Base-by-base conservation (phyloP, 2,797 vertebrate species). In the Poecilia picta region DNA sequence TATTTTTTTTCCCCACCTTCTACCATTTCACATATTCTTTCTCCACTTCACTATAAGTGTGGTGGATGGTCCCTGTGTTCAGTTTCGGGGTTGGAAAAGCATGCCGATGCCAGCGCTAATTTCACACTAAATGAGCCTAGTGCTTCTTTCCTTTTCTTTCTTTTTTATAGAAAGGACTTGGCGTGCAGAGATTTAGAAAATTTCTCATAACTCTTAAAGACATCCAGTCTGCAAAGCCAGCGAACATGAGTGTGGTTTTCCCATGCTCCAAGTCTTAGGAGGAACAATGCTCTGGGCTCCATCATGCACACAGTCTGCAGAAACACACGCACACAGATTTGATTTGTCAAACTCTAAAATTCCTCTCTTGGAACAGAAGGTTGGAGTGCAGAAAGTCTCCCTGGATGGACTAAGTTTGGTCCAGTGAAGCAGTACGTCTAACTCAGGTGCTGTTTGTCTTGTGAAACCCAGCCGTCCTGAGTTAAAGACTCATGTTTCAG, bases 51-150 rank as follows among this genome's bases (percentile, higher is more conserved):
- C 64, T 43, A 15, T 71, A 15, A 43, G 68, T 55, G 25, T 53
- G 76, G 36, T 11, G 82, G 81, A 87, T 77, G 47, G 74, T 47
- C 36, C 39, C 74, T 49, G 33, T 43, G 68, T 83, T 81, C 45
- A 72, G 80, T 77, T 76, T 81, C 78, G 78, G 53, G 33, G 72
- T 75, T 75, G 73, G 79, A 77, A 87, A 85, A 83, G 72, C 62
- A 57, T 83, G 75, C 85, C 85, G 81, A 75, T 88, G 89, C 91
- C 92, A 90, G 74, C 76, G 90, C 73, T 80, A 74, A 89, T 94
- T 92, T 84, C 82, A 81, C 31, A 76, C 85, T 59, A 74, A 84
- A 73, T 59, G 7, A 74, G 74, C 6, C 18, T 77, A 72, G 74
- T 80, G 66, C 8, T 8, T 53, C 23, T 53, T 55, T 11, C 2